Evolutionary conservation across 2,797 vertebrate genomes (phyloP).

Genomic region (Hypotaenidia philippensis): DNA sequence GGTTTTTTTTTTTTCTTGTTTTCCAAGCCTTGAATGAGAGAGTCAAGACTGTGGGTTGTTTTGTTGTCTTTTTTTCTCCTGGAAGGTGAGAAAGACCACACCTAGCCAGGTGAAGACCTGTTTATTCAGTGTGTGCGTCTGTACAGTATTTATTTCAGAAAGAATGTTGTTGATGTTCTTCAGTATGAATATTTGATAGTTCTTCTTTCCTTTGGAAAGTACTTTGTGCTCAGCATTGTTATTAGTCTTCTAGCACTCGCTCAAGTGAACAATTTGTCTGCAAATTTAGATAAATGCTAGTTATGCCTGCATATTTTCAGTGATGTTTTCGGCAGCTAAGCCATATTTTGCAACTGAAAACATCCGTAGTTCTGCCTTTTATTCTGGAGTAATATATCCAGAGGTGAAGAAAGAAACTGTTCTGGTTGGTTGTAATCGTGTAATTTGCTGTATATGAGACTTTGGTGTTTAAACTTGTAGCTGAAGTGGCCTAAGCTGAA

Average conservation of each 20-base stretch:
- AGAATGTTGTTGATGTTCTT: neutral
- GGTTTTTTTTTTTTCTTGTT: neutral
- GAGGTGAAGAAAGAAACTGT: neutral
- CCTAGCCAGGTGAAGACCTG: fast-evolving
- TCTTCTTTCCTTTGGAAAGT: neutral
- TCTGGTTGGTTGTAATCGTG: neutral
- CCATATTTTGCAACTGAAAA: neutral
- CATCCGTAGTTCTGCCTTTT: neutral
- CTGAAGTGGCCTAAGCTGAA: neutral
- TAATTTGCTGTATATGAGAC: neutral
- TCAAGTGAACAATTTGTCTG: neutral
- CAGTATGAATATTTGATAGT: neutral
- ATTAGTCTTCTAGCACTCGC: neutral
- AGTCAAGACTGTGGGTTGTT: neutral
- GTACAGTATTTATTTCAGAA: neutral
- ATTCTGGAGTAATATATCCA: neutral
- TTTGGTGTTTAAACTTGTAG: neutral
- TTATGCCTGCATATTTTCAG: neutral
- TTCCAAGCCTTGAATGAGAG: neutral
- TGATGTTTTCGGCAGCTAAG: neutral
- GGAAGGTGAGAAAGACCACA: neutral
- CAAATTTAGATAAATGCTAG: neutral
- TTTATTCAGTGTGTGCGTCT: neutral
- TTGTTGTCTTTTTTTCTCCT: neutral
- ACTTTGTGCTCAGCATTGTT: neutral